Evolutionary conservation across 2,888 invertebrate genomes (phyloP).

Genomic region (Synanthedon andrenaeformis): DNA sequence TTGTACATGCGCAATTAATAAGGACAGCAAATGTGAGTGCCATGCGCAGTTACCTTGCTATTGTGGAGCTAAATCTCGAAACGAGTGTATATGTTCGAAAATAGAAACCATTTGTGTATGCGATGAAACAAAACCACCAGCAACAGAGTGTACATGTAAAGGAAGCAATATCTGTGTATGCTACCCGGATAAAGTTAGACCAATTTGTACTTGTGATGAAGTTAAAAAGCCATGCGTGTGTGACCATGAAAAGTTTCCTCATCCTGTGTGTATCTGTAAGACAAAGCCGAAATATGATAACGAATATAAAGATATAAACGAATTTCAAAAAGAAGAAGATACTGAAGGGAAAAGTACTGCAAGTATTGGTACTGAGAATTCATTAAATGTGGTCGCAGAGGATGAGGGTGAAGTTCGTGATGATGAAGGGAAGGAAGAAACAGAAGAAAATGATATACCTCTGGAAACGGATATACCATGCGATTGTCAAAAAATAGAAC

Average conservation of each 20-base stretch:
- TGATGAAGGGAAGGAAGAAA: background rate
- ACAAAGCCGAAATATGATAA: slow-evolving; percentile 19
- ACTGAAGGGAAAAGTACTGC: slow-evolving; percentile 1
- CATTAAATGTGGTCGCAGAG: slow-evolving; percentile 1
- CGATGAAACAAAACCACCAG: slow-evolving; percentile 26
- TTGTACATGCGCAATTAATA: slow-evolving; percentile 36
- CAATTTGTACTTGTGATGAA: slow-evolving; percentile 36
- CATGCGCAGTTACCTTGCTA: slow-evolving; percentile 36
- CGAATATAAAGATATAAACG: slow-evolving; percentile 6
- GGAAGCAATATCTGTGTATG: slow-evolving; percentile 38
- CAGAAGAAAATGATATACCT: background rate
- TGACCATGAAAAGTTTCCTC: slow-evolving; percentile 32
- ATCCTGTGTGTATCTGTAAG: slow-evolving; percentile 41
- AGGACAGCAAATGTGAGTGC: slow-evolving; percentile 41
- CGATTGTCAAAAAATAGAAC: slow-evolving; percentile 34
- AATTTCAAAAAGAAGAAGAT: slow-evolving; percentile 6
- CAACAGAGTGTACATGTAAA: slow-evolving; percentile 35
- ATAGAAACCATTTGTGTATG: slow-evolving; percentile 43
- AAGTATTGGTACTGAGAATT: no score
- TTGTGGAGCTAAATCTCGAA: slow-evolving; percentile 38
- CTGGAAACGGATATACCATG: slow-evolving; percentile 19
- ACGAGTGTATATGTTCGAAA: slow-evolving; percentile 38
- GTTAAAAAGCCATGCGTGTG: slow-evolving; percentile 52
- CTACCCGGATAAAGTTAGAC: slow-evolving; percentile 29
- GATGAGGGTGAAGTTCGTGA: slow-evolving; percentile 6